Evolutionary conservation across 2,888 invertebrate genomes (phyloP), one percentile per base, ranked within the genome.

Genomic region (Sthenelais limicola): DNA sequence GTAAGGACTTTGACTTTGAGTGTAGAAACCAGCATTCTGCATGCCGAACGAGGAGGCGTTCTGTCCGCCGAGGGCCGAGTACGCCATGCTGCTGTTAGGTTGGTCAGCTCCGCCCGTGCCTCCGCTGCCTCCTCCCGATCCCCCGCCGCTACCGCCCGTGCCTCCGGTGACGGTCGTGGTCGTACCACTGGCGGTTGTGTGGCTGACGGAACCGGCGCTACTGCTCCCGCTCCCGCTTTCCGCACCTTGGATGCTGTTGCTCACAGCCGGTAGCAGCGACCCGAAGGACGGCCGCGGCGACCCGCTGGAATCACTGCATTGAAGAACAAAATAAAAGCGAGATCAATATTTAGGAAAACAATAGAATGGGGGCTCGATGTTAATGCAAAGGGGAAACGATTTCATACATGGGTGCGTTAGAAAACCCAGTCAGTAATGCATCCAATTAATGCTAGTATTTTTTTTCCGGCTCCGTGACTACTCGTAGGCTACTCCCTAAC

Each of bases 21-120:
- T 76, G 72, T 75, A 79, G 26, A 71, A 72, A 24, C 74, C 74
- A 5, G 77, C 47, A 51, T 76, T 76, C 68, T 79, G 79, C 71
- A 79, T 73, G 38, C 79, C 79, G 49, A 79, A 77, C n/a, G 75
- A 56, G 35, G 48, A 73, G 54, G 75, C 71, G 62, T 67, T 76
- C 72, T 72, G 72, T 28, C 76, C 74, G 7, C 73, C 72, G 2
- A 76, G 56, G 51, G 76, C 66, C 77, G 74, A 76, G 69, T 78
- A 78, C 12, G 78, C 77, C 78, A 78, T 78, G 67, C 49, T 66
- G 67, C 62, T 56, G 32, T 18, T 49, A n/a, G 51, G 48, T 26
- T 51, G 33, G 33, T 51, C 54, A 28, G 52, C 33, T 24, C 35
- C 54, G 21, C 52, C 70, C 18, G 43, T 43, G 43, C 62, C 35